Percentiles rank a stretch among this genome's conserved stretches.
phyloP scores from a whole-genome alignment of 2,797 vertebrate genomes.

The Miichthys miiuy region DNA sequence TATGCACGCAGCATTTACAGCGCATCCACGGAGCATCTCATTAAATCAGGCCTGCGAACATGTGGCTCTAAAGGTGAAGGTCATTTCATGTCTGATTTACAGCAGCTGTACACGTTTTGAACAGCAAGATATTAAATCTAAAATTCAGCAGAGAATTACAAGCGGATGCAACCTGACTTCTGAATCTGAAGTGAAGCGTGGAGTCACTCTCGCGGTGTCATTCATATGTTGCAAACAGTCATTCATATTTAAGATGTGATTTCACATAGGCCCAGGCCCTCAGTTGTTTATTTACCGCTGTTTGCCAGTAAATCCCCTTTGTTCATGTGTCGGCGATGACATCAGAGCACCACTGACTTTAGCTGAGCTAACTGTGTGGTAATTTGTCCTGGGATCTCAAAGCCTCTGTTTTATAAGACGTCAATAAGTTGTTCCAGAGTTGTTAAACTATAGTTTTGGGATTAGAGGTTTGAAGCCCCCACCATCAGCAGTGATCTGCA shows the following conservation, averaged over 20 bases:
- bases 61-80: conserved; percentile 49
- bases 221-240: neutral
- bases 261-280: neutral
- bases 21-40: conserved; percentile 32
- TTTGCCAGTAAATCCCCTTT: conserved; percentile 28
- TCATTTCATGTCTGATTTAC: conserved; percentile 47
- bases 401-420: conserved; percentile 55
- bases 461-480: conserved; percentile 55
- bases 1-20: conserved; percentile 28
- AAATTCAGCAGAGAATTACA: conserved; percentile 32
- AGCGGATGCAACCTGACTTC: neutral
- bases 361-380: conserved; percentile 49
- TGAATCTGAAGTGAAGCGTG: neutral
- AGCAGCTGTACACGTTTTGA: conserved; percentile 22
- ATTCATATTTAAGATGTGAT: conserved; percentile 14
- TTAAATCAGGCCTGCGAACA: conserved; percentile 42
- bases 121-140: conserved; percentile 39
- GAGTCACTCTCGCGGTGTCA: neutral
- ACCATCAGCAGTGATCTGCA: conserved; percentile 64
- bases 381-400: conserved; percentile 62
- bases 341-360: conserved; percentile 36
- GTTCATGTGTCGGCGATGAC: conserved; percentile 44
- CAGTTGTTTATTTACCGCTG: conserved; percentile 17
- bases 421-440: conserved; percentile 57
- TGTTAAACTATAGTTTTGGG: conserved; percentile 65